Evolutionary conservation across 2,888 invertebrate species (phyloP), one percentile per base, ranked within the genome.

Genomic region (Junonia oenone): DNA sequence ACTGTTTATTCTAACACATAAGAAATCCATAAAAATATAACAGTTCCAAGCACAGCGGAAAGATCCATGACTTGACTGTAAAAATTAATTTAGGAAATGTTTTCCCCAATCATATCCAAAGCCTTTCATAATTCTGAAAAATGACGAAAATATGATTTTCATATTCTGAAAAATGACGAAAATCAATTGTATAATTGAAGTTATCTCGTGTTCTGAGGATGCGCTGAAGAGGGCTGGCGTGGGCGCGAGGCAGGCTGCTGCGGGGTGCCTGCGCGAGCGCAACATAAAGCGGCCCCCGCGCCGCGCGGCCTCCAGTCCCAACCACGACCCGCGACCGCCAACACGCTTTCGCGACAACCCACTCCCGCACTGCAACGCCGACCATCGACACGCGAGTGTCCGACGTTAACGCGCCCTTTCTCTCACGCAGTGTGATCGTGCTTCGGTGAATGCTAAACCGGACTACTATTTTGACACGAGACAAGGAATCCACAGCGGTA

Each of bases 341-440:
- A 78, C 80, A 83, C 87, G 83, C 73, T 43, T 38, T 75, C 73
- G 80, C 79, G 76, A 83, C 83, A 79, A n/a, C 78, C 76, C 82
- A 80, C 80, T 83, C 77, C 72, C 76, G 77, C 78, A 72, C 61
- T 71, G 74, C 72, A 75, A 72, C 73, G 75, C 76, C 73, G 72
- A 77, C 71, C 69, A 70, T 69, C 75, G 72, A 75, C 81, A 81
- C 88, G 87, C 86, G 87, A 83, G 65, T 76, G 79, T 81, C 46
- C 47, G 11, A 51, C 54, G 79, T 72, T 73, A 77, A 75, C 76
- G 81, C 85, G 81, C 84, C 88, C 88, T 89, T 88, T 88, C 88
- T 89, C 89, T 88, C 86, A 81, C 86, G 85, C 86, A 82, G 81
- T 81, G 86, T 81, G 78, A 78, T 83, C 86, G 88, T 88, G 86